Conservation (phyloP, 2,113 vertebrate species). For the Callipepla squamata region DNA sequence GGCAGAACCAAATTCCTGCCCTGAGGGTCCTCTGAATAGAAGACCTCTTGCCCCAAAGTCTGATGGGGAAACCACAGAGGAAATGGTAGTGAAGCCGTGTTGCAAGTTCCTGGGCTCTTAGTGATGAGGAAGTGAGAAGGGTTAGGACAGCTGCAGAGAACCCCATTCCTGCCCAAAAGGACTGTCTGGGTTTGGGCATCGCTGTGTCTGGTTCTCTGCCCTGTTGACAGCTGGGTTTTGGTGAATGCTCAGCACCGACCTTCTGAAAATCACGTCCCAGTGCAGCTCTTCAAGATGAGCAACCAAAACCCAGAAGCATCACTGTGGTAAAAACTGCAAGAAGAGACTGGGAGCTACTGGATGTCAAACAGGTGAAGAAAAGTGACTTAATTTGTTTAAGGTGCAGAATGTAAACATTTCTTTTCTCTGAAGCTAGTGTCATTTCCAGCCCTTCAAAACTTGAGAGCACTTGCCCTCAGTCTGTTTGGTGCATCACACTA, state of each 20-base stretch:
- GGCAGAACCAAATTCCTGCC: neutral
- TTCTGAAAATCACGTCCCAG: neutral
- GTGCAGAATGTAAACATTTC: neutral
- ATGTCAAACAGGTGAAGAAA: neutral
- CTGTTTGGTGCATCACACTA: neutral
- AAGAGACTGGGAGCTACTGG: neutral
- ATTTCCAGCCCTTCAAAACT: constrained; percentile 8
- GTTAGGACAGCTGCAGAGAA: neutral
- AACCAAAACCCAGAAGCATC: neutral
- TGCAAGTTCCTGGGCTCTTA: neutral
- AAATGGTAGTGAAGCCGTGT: neutral
- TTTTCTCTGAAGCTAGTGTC: neutral
- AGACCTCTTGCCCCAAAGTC: neutral
- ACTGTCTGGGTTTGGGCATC: neutral
- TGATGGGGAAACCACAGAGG: neutral
- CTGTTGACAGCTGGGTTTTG: neutral
- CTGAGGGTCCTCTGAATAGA: neutral
- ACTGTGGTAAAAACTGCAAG: neutral
- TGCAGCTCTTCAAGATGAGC: neutral
- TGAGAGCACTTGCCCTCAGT: neutral
- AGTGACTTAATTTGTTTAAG: neutral
- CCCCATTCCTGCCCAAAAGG: neutral
- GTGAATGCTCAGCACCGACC: neutral
- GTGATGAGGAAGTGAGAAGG: neutral
- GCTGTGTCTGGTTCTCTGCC: neutral